Percentiles rank a stretch among this genome's conserved stretches.
phyloP scores from a whole-genome alignment of 2,797 vertebrate genomes.

The Argyrosomus regius region DNA sequence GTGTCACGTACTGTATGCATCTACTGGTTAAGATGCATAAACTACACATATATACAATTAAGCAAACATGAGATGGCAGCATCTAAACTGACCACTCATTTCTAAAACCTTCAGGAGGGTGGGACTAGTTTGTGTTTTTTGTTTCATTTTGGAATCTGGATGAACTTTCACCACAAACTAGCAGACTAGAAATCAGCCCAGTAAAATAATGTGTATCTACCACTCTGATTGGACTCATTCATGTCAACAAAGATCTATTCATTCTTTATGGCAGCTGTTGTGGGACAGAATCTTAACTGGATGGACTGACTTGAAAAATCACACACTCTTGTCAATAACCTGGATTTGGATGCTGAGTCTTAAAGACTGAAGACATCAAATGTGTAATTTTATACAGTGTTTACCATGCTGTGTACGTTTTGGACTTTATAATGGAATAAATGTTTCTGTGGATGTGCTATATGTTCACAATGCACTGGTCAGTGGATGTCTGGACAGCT shows the following conservation, averaged over 20 bases:
- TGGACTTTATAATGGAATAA: neutral
- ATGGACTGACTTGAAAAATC: neutral
- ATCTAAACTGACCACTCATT: too few species aligned
- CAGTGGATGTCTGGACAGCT: neutral
- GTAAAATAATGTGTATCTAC: neutral
- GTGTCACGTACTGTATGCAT: neutral
- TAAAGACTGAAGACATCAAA: constrained; percentile 36
- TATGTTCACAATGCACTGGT: neutral
- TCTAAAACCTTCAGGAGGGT: neutral
- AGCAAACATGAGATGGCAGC: too few species aligned
- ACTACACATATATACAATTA: too few species aligned
- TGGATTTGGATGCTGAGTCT: constrained; percentile 41
- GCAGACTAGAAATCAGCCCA: neutral
- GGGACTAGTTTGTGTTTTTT: neutral
- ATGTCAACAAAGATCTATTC: neutral
- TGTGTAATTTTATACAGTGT: neutral
- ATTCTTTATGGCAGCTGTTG: too few species aligned
- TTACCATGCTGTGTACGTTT: constrained; percentile 10
- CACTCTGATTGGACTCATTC: neutral
- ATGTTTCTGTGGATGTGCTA: neutral
- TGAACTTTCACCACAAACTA: neutral
- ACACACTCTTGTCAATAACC: neutral
- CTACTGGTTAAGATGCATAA: neutral
- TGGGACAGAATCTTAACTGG: neutral
- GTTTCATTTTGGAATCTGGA: too few species aligned